Base-by-base conservation (phyloP, 2,113 vertebrate species). In the Anser brachyrhynchus region DNA sequence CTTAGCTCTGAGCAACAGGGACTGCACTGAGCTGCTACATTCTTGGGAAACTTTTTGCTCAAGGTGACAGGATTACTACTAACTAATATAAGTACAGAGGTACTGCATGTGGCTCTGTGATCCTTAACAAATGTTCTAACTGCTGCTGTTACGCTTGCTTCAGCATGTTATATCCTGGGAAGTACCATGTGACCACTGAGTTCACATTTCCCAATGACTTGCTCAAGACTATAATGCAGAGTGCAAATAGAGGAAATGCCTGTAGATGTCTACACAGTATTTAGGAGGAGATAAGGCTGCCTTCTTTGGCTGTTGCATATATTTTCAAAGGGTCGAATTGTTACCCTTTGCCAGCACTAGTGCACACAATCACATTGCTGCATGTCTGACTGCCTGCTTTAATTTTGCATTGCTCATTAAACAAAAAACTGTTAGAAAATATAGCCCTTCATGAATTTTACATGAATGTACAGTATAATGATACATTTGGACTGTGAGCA, bases 341-440 rank as follows among this genome's bases (percentile, higher is more conserved):
- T 28, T 66, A 77, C 21, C 58, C 29, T 92, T 88, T 65, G n/a
- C 43, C 61, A 82, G 39, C 33, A 10, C 22, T 57, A 9, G 10
- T 64, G 58, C 52, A 37, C 29, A 46, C 14, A 25, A 28, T 69
- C 9, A 4, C 49, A 33, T 62, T 85, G 74, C 55, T 91, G 93
- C 92, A 80, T 95, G 95, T 65, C 43, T 84, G 28, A 33, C 84
- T 76, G 84, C 77, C 70, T 93, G 73, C 61, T 52, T 95, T 87
- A 81, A 54, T 26, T 70, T 78, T 92, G 73, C 44, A 44, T 70
- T 89, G 73, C 51, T 95, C 0, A 8, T 39, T 37, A 84, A 92
- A 57, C 26, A 72, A 54, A 44, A 73, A 83, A 12, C 39, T 66
- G 41, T 62, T 90, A 85, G 76, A 74, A 87, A 89, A 91, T 43